A percentile compares a stretch with the other conserved stretches of the same genome.
Conservation (phyloP, 2,888 invertebrate species). For the Drosophila affinis region DNA sequence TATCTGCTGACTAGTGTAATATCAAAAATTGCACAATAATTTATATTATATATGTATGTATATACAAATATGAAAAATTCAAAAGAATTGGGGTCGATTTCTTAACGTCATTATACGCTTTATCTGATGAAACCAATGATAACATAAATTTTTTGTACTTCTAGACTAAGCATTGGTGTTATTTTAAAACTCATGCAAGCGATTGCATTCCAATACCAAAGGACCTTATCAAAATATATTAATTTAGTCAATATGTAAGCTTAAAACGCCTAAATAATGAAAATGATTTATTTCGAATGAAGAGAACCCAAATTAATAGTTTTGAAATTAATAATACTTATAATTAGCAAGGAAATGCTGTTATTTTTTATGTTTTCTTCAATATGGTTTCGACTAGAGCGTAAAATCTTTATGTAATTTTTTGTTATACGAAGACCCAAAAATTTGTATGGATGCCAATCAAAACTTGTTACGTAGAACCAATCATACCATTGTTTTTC, state of each 20-base stretch:
- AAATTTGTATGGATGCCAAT: neutral
- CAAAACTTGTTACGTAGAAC: neutral
- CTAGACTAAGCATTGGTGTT: neutral
- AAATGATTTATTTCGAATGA: neutral
- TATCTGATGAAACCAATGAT: neutral
- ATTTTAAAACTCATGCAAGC: neutral
- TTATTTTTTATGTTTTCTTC: neutral
- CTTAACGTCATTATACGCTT: neutral
- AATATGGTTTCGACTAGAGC: neutral
- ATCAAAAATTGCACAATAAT: neutral
- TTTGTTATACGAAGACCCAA: neutral
- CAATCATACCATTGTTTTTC: neutral
- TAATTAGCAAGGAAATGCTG: neutral
- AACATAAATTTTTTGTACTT: neutral
- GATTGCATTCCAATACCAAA: conserved; percentile 1
- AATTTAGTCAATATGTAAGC: neutral
- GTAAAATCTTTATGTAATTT: neutral
- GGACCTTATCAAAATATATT: neutral
- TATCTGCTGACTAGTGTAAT: conserved; percentile 1
- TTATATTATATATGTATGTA: neutral
- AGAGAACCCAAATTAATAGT: neutral
- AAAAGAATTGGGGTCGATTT: neutral
- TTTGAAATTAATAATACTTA: neutral
- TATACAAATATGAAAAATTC: neutral
- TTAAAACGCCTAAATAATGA: neutral